Base-by-base conservation (phyloP, 2,888 invertebrate species). In the Lasiommata megera region DNA sequence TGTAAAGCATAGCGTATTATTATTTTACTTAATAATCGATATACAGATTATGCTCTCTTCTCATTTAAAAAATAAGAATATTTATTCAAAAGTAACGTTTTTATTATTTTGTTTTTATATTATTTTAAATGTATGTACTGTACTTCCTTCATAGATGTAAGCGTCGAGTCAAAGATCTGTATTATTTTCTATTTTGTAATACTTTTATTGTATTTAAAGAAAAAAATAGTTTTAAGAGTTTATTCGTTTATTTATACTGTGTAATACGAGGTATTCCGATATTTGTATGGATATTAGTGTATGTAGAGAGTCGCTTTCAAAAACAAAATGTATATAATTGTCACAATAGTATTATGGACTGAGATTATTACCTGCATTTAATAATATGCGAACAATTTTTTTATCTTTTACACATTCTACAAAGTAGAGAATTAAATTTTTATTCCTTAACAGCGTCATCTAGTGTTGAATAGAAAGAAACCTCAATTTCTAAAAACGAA, bases 141-240 rank as follows among this genome's bases (percentile, higher is more conserved):
- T 85, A 87, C 82, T 85, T 87, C 84, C 81, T 81, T 81, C 67
- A 69, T 87, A 88, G 82, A 62, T 67, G 67, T 89, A 88, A 87
- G 88, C 77, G 83, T 84, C 82, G 84, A 90, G 89, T 89, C 89
- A 90, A 88, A 89, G 89, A 90, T 90, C 89, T 90, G 89, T 90
- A 90, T 90, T 90, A 90, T 88, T 88, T 88, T 84, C 77, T 89
- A 89, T 88, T 87, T 88, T 88, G 82, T 90, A 88, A 83, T 86
- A 84, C 82, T 89, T 53, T 87, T 87, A 86, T 78, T 84, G 77
- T 85, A 86, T 88, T 86, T 83, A 82, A 79, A 3, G 23, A 23
- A 77, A 73, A 67, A 72, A 82, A 80, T 61, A 58, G 74, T 67
- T 67, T 65, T 85, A 84, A 84, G 83, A 68, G 76, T 80, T 79